Conservation (phyloP, 2,888 invertebrate species). For the Hyppa rectilinea region DNA sequence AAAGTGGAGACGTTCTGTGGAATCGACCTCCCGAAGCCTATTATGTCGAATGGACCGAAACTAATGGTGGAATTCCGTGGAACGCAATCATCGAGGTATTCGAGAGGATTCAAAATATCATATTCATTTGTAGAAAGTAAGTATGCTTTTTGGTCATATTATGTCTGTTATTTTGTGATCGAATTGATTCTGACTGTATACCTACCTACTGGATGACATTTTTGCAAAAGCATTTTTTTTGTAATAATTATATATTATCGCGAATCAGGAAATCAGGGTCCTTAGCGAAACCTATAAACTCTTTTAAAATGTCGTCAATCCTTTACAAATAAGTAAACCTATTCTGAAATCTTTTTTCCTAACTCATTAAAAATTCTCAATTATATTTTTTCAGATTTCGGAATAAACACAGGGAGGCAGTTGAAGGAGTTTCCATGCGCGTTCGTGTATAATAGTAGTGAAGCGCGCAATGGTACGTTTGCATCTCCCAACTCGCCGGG, state of each 20-base stretch:
- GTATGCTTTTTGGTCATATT: constrained; percentile 72
- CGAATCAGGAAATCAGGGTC: background rate
- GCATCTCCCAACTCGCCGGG: constrained; percentile 98
- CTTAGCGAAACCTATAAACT: background rate
- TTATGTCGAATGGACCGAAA: constrained; percentile 98
- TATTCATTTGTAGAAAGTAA: constrained; percentile 97
- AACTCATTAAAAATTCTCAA: background rate
- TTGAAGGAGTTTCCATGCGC: constrained; percentile 95
- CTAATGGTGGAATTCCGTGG: constrained; percentile 96
- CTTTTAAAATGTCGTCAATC: background rate
- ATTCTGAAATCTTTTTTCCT: background rate
- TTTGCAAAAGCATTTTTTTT: no score
- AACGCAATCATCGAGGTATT: constrained; percentile 93
- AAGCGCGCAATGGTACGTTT: constrained; percentile 95
- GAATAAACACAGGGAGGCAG: constrained; percentile 95
- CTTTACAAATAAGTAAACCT: background rate
- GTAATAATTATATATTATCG: no score
- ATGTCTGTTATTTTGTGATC: background rate
- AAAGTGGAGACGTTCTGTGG: constrained; percentile 97
- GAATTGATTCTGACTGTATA: background rate
- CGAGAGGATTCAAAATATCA: constrained; percentile 96
- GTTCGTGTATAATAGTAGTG: constrained; percentile 96
- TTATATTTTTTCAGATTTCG: constrained; percentile 94
- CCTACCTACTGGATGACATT: background rate
- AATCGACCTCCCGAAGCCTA: constrained; percentile 94